Conservation (phyloP, 2,888 invertebrate genomes). For the Watsonalla binaria region DNA sequence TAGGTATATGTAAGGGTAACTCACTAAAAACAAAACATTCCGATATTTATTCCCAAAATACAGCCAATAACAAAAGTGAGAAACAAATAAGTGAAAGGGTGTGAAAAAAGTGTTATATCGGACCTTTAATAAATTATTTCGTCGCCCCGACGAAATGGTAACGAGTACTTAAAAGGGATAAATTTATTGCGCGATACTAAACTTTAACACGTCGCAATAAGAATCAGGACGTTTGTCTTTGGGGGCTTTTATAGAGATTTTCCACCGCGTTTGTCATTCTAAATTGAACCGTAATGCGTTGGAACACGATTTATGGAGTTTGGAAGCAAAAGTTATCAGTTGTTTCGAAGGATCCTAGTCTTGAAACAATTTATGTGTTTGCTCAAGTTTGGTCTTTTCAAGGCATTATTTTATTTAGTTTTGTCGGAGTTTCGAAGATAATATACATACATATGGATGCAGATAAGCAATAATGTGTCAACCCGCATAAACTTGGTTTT, state of each 20-base stretch:
- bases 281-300: conserved; percentile 17
- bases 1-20: too few species aligned
- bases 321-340: conserved; percentile 34
- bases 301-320: conserved; percentile 23
- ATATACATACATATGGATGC: too few species aligned
- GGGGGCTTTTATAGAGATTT: conserved; percentile 16
- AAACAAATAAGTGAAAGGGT: conserved; percentile 44
- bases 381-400: conserved; percentile 53
- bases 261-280: conserved; percentile 9
- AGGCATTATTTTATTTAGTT: conserved; percentile 56
- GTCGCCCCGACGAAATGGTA: conserved; percentile 45
- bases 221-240: conserved; percentile 12
- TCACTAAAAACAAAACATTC: background rate
- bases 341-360: conserved; percentile 45
- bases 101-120: conserved; percentile 46
- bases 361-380: conserved; percentile 66
- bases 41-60: conserved; percentile 13
- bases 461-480: too few species aligned
- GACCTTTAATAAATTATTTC: conserved; percentile 56
- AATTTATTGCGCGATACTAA: conserved; percentile 12
- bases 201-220: conserved; percentile 19
- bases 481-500: too few species aligned
- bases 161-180: conserved; percentile 18
- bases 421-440: conserved; percentile 15
- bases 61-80: conserved; percentile 22